phyloP scores from a whole-genome alignment of 1,140 invertebrate genomes.

The Pseudoatta argentina region DNA sequence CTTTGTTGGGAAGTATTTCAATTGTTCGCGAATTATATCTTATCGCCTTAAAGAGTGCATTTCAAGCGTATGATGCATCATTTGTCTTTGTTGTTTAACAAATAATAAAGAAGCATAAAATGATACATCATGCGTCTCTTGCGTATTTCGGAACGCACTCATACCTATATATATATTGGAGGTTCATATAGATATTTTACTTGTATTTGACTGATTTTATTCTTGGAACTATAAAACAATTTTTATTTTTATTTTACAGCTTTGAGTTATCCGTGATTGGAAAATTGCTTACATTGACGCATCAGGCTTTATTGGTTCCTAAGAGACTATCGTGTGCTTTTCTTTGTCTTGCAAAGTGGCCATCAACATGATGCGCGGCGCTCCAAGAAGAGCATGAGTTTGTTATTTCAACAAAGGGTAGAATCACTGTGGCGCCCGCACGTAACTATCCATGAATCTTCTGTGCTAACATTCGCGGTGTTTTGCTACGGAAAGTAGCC shows the following conservation, averaged over 20 bases:
- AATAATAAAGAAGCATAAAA: too few relatives aligned
- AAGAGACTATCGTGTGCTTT: conserved; percentile 17
- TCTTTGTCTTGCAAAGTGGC: conserved; percentile 19
- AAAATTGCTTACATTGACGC: not conserved
- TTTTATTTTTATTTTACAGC: not conserved
- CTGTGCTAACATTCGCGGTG: conserved; percentile 40
- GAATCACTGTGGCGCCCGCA: conserved; percentile 29
- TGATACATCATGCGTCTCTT: too few relatives aligned
- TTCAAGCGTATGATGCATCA: too few relatives aligned
- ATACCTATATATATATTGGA: too few relatives aligned
- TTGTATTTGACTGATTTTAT: too few relatives aligned
- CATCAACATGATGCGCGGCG: conserved; percentile 33
- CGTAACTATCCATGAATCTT: conserved; percentile 42
- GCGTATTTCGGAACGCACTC: too few relatives aligned
- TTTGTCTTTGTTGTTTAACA: too few relatives aligned
- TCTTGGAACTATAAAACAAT: too few relatives aligned
- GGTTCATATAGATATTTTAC: too few relatives aligned
- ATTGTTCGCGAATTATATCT: too few relatives aligned
- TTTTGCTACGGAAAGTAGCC: conserved; percentile 33
- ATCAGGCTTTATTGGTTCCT: not conserved
- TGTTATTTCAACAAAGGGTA: conserved; percentile 49
- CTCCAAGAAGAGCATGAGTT: conserved; percentile 43
- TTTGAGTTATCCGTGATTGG: not conserved
- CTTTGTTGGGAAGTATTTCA: too few relatives aligned
- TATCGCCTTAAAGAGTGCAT: too few relatives aligned